Evolutionary conservation across 2,113 vertebrate species (phyloP).

Genomic region (Aegotheles bennettii): DNA sequence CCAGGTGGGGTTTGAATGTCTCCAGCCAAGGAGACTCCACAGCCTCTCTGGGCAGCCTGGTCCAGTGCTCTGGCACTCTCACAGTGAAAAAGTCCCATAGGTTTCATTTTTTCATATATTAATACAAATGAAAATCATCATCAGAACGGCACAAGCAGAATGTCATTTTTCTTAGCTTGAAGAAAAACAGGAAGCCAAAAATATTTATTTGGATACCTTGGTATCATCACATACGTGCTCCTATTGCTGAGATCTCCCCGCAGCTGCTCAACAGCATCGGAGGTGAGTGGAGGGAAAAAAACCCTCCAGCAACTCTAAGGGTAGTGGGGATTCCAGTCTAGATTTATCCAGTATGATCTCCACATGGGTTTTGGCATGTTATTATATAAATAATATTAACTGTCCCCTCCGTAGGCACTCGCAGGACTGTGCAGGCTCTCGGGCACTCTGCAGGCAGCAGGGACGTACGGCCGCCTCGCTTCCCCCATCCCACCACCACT

Average conservation of each 20-base stretch:
- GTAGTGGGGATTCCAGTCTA: not conserved
- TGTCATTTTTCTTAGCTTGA: not conserved
- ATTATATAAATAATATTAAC: not conserved
- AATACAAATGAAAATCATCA: not conserved
- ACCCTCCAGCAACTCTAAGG: not conserved
- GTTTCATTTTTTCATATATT: not conserved
- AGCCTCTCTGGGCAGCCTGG: too few species aligned
- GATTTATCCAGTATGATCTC: not conserved
- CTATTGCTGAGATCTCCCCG: not conserved
- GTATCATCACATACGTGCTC: not conserved
- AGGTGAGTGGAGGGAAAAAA: not conserved
- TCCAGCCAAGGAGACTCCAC: too few species aligned
- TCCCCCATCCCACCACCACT: not conserved
- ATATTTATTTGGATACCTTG: not conserved
- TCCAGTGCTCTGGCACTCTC: too few species aligned
- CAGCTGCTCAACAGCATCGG: not conserved
- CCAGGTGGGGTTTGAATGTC: too few species aligned
- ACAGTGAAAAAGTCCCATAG: too few species aligned
- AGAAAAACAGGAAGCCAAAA: not conserved
- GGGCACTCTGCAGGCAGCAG: not conserved
- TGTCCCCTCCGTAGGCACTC: not conserved
- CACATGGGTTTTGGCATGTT: not conserved
- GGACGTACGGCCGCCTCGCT: rapidly evolving
- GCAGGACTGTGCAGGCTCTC: not conserved
- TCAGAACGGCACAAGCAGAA: not conserved